Conservation (phyloP, 2,113 vertebrate species). For the Xiphophorus hellerii region DNA sequence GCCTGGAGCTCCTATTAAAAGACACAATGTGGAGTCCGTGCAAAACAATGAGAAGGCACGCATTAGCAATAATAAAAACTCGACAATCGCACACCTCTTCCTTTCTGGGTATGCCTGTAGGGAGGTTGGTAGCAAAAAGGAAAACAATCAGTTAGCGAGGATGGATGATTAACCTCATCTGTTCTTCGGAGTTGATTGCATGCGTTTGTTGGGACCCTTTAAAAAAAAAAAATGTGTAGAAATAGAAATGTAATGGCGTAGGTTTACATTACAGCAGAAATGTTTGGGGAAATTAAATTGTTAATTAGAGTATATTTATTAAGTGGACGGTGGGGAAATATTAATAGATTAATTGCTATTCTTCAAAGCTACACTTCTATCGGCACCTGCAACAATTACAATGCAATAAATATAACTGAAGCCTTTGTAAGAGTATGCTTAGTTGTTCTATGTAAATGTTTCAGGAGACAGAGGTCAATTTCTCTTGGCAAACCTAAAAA, state of each 20-base stretch:
- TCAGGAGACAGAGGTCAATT: not conserved
- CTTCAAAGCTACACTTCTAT: not conserved
- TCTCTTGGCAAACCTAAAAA: not conserved
- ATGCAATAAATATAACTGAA: not conserved
- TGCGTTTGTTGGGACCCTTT: not conserved
- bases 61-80: slow-evolving; percentile 53
- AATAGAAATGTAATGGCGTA: no score
- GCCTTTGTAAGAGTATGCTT: not conserved
- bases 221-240: no score
- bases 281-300: no score
- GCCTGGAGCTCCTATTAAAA: slow-evolving; percentile 73
- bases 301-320: no score
- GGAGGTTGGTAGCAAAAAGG: slow-evolving; percentile 21
- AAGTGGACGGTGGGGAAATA: no score
- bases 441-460: not conserved
- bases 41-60: slow-evolving; percentile 62
- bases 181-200: slow-evolving; percentile 21
- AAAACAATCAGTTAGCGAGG: slow-evolving; percentile 50
- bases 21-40: slow-evolving; percentile 57
- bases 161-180: slow-evolving; percentile 19
- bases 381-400: not conserved
- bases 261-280: not conserved
- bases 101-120: slow-evolving; percentile 12
- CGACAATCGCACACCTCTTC: slow-evolving; percentile 41
- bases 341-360: no score